Evolutionary conservation across 1,140 invertebrate genomes (phyloP).

Genomic region (Leptopilina boulardi): DNA sequence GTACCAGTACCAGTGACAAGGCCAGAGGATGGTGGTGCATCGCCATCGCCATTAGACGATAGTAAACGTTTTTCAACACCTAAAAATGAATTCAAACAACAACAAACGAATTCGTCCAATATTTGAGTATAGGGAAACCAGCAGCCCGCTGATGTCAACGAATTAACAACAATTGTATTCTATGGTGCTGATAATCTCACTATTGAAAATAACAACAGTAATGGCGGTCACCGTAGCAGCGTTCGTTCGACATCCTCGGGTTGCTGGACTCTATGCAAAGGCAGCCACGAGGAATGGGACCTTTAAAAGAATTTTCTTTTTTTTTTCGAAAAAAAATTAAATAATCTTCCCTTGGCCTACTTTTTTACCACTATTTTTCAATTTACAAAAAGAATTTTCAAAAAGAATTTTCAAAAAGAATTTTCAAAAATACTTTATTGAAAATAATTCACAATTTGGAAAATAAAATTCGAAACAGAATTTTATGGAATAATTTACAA

Average conservation of each 20-base stretch:
- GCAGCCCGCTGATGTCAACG: conserved; percentile 58
- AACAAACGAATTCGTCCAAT: conserved; percentile 52
- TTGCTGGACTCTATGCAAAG: conserved; percentile 68
- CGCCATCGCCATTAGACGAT: conserved; percentile 58
- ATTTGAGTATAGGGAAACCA: conserved; percentile 67
- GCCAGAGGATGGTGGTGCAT: conserved; percentile 55
- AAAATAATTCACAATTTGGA: neutral
- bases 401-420: too few relatives aligned
- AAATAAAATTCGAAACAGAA: too few relatives aligned
- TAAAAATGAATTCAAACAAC: conserved; percentile 45
- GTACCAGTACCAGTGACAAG: conserved; percentile 52
- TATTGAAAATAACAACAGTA: conserved; percentile 45
- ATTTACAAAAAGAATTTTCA: too few relatives aligned
- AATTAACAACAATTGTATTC: conserved; percentile 34
- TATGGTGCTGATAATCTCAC: conserved; percentile 39
- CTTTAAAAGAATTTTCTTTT: conserved; percentile 44
- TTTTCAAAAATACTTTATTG: too few relatives aligned
- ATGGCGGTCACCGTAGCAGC: neutral
- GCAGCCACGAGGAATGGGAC: conserved; percentile 64
- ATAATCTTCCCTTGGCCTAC: conserved; percentile 24
- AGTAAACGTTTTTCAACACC: conserved; percentile 34
- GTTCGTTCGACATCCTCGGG: conserved; percentile 56
- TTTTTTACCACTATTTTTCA: conserved; percentile 20
- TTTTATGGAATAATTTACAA: too few relatives aligned
- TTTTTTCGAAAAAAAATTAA: too few relatives aligned